These are phyloP conservation scores for Sciurus niger DNA, from an alignment of 2,113 vertebrate species.

Conservation along the genomic window DNA sequence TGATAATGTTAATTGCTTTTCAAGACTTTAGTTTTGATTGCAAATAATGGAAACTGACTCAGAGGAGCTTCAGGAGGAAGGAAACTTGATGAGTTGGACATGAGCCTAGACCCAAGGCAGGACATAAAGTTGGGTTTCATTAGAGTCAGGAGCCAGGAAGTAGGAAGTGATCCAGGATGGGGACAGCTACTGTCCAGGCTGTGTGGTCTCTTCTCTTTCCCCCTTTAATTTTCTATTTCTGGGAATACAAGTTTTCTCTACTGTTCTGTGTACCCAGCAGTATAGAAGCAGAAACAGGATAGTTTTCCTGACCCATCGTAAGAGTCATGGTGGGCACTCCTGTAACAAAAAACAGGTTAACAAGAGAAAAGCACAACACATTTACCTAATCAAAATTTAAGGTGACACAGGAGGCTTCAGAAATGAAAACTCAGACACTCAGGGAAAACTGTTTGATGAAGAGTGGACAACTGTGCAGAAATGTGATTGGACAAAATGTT, in stretches of 20 bases:
- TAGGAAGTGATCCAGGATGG: neutral
- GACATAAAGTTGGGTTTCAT: neutral
- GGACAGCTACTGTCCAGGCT: neutral
- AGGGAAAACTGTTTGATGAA: neutral
- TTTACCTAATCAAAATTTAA: neutral
- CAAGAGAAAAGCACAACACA: neutral
- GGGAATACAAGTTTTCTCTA: neutral
- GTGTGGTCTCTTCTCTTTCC: neutral
- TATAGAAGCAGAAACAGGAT: neutral
- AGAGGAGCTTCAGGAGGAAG: slow-evolving; percentile 45
- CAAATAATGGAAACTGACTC: slow-evolving; percentile 66
- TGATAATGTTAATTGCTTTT: slow-evolving; percentile 75
- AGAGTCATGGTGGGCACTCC: neutral
- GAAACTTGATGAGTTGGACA: neutral
- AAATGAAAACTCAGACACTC: neutral
- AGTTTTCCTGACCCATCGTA: neutral
- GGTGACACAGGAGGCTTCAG: neutral
- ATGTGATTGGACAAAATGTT: neutral
- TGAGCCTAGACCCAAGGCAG: neutral
- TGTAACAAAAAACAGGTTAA: neutral
- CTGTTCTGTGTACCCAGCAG: neutral
- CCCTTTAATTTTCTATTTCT: neutral
- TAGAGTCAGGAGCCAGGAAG: neutral
- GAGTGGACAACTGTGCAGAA: neutral
- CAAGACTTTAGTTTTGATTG: slow-evolving; percentile 54